Base-by-base conservation (phyloP, 2,797 vertebrate species). In the Xenopus petersii region DNA sequence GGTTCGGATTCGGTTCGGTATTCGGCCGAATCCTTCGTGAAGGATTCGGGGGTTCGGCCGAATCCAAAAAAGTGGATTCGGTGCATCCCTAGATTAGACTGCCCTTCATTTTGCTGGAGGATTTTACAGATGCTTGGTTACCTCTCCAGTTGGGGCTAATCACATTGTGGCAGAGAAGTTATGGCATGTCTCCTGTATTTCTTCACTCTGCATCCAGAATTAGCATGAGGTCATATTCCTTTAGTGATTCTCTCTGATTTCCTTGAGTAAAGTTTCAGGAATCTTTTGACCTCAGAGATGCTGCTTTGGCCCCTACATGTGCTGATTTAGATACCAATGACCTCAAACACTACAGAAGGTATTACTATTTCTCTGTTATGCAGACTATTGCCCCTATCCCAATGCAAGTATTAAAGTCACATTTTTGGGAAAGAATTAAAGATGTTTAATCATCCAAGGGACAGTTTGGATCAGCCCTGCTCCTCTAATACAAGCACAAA, bases 401-500 rank as follows among this genome's bases (percentile, higher is more conserved):
- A 33, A 4, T 42, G 61, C 9, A 6, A 16, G 30, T 33, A 63
- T 12, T 5, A 63, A 30, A 30, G 11, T 36, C 61, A 73, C 26
- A 3, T 58, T 10, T 67, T 17, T 11, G 7, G 33, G 16, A 47
- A 47, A 1, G 26, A 12, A 30, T 30, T 15, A 0, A 60, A 46
- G 17, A 61, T 12, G 56, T 15, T 21, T 47, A 4, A 21, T 21
- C 12, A 30, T 46, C 49, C 17, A 26, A 16, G 30, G 36, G 51
- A 56, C 58, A 33, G 46, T 17, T 33, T 60, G 17, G 24, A 26
- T 24, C 66, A 21, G 12, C n/a, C 36, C 54, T 47, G 36, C 59
- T 69, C 16, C 16, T 69, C 16, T 24, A 21, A 60, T 47, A 64
- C 24, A 78, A 78, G 76, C 76, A 78, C 76, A 78, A 73, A 54